Conservation (phyloP, 2,888 invertebrate genomes). For the Hoplodrina ambigua region DNA sequence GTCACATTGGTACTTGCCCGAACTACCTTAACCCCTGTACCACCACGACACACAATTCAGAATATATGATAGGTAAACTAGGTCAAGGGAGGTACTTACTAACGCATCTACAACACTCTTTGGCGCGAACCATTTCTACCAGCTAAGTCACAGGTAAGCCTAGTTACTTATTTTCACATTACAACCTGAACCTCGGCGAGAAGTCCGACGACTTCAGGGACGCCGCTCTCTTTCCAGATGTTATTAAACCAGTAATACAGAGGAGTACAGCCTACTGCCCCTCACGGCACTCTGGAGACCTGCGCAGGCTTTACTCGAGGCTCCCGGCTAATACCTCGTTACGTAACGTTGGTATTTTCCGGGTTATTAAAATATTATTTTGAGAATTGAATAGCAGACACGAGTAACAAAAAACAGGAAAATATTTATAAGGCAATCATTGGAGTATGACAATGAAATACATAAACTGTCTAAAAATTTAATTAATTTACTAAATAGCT, state of each 20-base stretch:
- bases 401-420: slow-evolving; percentile 11
- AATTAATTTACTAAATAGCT: too few relatives aligned
- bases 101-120: neutral
- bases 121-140: neutral
- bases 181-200: neutral
- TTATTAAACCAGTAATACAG: slow-evolving; percentile 45
- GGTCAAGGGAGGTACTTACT: neutral
- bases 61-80: too few relatives aligned
- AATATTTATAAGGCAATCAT: neutral
- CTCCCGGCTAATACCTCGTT: slow-evolving; percentile 39
- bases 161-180: slow-evolving; percentile 12
- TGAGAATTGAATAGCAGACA: slow-evolving; percentile 13
- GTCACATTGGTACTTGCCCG: too few relatives aligned
- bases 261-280: slow-evolving; percentile 39
- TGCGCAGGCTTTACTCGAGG: slow-evolving; percentile 1
- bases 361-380: slow-evolving; percentile 44
- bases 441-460: too few relatives aligned
- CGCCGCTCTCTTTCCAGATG: slow-evolving; percentile 27
- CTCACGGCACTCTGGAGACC: slow-evolving; percentile 49
- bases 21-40: too few relatives aligned
- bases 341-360: neutral
- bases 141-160: neutral
- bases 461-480: too few relatives aligned
- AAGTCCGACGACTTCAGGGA: slow-evolving; percentile 28
- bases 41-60: too few relatives aligned